phyloP scores from a whole-genome alignment of 2,797 vertebrate genomes.

The Otolemur crassicaudatus region DNA sequence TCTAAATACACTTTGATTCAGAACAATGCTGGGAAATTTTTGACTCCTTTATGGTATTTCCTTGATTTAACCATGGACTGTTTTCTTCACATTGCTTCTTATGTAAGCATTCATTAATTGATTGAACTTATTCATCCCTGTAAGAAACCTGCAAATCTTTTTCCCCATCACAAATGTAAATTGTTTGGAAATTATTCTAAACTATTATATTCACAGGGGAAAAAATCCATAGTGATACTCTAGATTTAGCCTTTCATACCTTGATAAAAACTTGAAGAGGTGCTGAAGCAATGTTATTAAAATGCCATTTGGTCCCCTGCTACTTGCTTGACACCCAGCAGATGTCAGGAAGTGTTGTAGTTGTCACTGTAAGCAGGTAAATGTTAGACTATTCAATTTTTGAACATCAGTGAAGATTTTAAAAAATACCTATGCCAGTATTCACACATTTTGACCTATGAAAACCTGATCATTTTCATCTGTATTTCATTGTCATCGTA shows the following conservation, averaged over 20 bases:
- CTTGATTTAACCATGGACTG: not conserved
- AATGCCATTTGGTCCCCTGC: not conserved
- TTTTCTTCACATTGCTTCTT: conserved; percentile 2
- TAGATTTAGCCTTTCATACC: conserved; percentile 8
- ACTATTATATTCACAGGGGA: not conserved
- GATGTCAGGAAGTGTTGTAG: not conserved
- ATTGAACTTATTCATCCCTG: not conserved
- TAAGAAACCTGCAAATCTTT: conserved; percentile 2
- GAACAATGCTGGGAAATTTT: not conserved
- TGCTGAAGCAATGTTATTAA: not conserved
- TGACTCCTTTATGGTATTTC: not conserved
- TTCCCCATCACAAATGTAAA: conserved; percentile 41
- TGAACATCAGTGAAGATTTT: not conserved
- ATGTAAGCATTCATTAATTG: not conserved
- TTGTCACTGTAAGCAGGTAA: not conserved
- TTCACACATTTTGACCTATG: conserved; percentile 23
- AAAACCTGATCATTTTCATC: conserved; percentile 22
- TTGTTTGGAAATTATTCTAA: conserved; percentile 49
- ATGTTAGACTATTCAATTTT: conserved; percentile 16
- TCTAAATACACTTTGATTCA: conserved; percentile 34
- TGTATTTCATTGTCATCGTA: not conserved
- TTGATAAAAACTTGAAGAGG: conserved; percentile 11
- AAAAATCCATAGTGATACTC: not conserved
- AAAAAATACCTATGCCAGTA: not conserved
- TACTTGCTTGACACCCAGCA: not conserved